Evolutionary conservation across 2,888 invertebrate genomes (phyloP).

Genomic region (Mamestra brassicae): DNA sequence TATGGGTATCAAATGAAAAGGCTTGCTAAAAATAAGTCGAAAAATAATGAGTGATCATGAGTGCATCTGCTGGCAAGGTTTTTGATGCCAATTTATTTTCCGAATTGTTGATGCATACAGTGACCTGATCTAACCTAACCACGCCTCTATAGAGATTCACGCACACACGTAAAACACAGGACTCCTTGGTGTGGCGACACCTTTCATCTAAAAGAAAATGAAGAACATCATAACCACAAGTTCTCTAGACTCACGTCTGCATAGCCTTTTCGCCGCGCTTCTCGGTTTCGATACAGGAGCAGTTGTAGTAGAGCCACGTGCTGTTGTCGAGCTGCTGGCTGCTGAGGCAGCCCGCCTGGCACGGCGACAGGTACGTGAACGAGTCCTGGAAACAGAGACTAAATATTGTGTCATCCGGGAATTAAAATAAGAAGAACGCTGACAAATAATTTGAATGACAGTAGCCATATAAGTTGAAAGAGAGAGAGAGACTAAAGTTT

Average conservation of each 20-base stretch:
- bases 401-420: neutral
- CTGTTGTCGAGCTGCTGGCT: conserved; percentile 84
- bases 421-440: neutral
- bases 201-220: too few species aligned
- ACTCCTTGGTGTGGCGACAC: too few species aligned
- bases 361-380: conserved; percentile 96
- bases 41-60: too few species aligned
- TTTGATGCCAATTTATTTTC: too few species aligned
- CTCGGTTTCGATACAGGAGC: conserved; percentile 79
- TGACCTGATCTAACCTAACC: too few species aligned
- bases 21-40: too few species aligned
- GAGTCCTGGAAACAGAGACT: conserved; percentile 89
- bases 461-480: neutral
- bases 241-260: conserved; percentile 73
- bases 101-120: too few species aligned
- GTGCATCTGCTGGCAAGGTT: too few species aligned
- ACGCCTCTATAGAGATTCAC: too few species aligned
- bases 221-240: neutral
- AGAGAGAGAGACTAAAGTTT: neutral
- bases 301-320: conserved; percentile 86
- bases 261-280: conserved; percentile 71
- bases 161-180: too few species aligned
- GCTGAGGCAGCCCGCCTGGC: conserved; percentile 95
- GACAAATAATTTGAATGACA: neutral
- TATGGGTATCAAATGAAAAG: too few species aligned